A percentile compares a stretch with the other conserved stretches of the same genome.
These are phyloP conservation scores for Mionectes macconnelli DNA, from an alignment of 2,113 vertebrate genomes.

Conservation along the genomic window DNA sequence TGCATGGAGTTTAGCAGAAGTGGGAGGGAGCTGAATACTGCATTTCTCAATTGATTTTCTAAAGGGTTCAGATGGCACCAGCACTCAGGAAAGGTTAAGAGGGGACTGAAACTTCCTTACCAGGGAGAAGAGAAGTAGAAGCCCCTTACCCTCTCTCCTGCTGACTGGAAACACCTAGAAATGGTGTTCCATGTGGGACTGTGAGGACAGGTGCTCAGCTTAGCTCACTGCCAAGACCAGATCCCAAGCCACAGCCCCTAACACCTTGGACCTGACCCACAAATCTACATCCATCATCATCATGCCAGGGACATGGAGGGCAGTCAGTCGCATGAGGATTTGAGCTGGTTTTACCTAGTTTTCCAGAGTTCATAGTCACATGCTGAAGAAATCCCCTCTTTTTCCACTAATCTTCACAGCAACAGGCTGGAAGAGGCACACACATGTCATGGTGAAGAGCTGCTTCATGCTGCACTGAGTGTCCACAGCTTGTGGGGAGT, in stretches of 20 bases:
- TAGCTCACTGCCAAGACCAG: neutral
- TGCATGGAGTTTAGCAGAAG: neutral
- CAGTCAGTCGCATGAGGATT: neutral
- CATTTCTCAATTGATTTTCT: neutral
- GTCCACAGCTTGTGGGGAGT: neutral
- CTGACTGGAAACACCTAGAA: neutral
- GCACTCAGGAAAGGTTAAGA: neutral
- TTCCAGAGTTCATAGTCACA: neutral
- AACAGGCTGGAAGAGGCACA: neutral
- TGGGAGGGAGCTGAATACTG: neutral
- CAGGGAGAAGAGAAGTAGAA: neutral
- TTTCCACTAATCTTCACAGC: neutral
- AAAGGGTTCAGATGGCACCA: neutral
- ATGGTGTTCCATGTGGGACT: neutral
- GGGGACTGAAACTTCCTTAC: neutral
- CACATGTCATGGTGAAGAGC: fast-evolving
- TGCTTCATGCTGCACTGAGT: fast-evolving
- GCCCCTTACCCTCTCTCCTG: neutral
- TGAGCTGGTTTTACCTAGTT: neutral
- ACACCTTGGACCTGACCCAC: neutral
- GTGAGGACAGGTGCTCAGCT: neutral
- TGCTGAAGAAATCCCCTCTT: neutral
- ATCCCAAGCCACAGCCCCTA: neutral
- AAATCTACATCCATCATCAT: neutral
- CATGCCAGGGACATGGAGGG: neutral